These are phyloP conservation scores for Linepithema humile DNA, from an alignment of 1,140 invertebrate species.

Conservation along the genomic window DNA sequence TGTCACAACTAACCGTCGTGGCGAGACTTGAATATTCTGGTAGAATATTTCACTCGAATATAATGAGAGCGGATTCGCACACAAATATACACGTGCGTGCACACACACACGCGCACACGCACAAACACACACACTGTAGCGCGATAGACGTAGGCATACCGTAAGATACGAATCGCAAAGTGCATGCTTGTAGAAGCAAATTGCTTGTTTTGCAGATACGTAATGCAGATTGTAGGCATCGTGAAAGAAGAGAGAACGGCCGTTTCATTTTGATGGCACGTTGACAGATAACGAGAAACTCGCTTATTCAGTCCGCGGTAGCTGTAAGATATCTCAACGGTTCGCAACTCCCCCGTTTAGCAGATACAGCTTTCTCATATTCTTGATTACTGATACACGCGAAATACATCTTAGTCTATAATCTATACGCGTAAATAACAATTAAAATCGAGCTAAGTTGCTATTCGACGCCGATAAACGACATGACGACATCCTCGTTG, in stretches of 20 bases:
- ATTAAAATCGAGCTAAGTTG: no score
- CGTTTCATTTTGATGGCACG: conserved; percentile 2
- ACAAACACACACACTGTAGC: not conserved
- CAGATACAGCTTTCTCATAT: not conserved
- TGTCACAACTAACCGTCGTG: not conserved
- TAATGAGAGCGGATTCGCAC: not conserved
- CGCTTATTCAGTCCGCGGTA: not conserved
- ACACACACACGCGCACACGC: not conserved
- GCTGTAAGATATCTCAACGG: not conserved
- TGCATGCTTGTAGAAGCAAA: conserved; percentile 13
- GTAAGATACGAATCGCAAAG: not conserved
- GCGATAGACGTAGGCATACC: not conserved
- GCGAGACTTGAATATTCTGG: not conserved
- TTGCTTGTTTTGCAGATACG: conserved; percentile 9
- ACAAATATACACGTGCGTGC: no score
- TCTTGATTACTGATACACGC: not conserved
- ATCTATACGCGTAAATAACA: not conserved
- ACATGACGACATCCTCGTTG: no score
- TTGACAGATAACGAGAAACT: conserved; percentile 22
- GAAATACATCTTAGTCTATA: not conserved
- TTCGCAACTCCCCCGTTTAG: no score
- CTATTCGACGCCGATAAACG: no score
- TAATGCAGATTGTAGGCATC: not conserved
- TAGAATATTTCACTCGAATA: not conserved
- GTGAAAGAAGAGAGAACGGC: conserved; percentile 6